Conservation (phyloP, 2,797 vertebrate genomes). For the Cynodonichthys magdalenae region DNA sequence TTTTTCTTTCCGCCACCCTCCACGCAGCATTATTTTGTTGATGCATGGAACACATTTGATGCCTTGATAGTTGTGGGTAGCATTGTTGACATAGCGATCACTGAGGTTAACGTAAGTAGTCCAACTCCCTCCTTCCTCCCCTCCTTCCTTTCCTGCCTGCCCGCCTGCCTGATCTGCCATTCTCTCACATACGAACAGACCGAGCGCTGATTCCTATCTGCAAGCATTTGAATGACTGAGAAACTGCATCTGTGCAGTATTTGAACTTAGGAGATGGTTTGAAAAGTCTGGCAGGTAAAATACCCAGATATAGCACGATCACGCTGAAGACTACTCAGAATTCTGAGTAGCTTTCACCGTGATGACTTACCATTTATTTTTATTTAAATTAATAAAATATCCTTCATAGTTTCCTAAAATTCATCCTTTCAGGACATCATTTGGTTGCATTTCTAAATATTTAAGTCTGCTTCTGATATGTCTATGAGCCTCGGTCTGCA, state of each 20-base stretch:
- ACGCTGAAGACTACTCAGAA: slow-evolving; percentile 5
- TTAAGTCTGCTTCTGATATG: slow-evolving; percentile 59
- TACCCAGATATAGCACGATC: slow-evolving; percentile 49
- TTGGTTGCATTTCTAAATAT: slow-evolving; percentile 23
- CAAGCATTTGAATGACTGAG: slow-evolving; percentile 70
- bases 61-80: slow-evolving; percentile 99
- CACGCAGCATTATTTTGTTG: slow-evolving; percentile 99
- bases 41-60: slow-evolving; percentile 99
- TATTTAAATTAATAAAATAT: not conserved
- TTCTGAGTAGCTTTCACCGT: slow-evolving; percentile 5
- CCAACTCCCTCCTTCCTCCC: slow-evolving; percentile 83
- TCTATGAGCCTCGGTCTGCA: slow-evolving; percentile 63
- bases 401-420: not conserved
- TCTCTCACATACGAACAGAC: slow-evolving; percentile 71
- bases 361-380: not conserved
- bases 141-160: slow-evolving; percentile 76
- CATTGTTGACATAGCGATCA: slow-evolving; percentile 99
- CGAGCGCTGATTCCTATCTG: slow-evolving; percentile 72
- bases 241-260: slow-evolving; percentile 51
- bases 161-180: slow-evolving; percentile 69
- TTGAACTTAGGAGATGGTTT: slow-evolving; percentile 37
- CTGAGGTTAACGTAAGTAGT: slow-evolving; percentile 99
- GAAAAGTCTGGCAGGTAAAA: slow-evolving; percentile 36
- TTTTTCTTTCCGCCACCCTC: slow-evolving; percentile 79
- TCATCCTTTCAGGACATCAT: slow-evolving; percentile 3